Percentiles rank a stretch among this genome's conserved stretches.
Evolutionary conservation across 35 echinoderm and acorn worm genomes (phyloP).

Genomic region (Stichopus chloronotus): DNA sequence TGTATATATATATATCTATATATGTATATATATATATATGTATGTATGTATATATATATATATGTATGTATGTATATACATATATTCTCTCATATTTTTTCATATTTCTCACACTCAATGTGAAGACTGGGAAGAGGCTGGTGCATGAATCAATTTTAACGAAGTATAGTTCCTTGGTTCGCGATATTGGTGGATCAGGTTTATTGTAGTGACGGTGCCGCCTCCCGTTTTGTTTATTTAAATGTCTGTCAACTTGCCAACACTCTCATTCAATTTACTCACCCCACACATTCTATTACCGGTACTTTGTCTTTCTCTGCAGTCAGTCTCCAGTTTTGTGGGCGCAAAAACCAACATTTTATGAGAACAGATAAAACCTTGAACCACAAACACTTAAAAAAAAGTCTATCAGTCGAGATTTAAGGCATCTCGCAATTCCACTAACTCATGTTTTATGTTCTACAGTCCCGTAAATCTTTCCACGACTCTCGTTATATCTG

Average conservation of each 20-base stretch:
- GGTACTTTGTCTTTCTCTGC: not conserved
- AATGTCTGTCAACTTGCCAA: slow-evolving; percentile 38
- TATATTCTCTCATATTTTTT: too few species aligned
- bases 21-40: too few species aligned
- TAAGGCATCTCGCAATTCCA: not conserved
- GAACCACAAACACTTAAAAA: slow-evolving; percentile 55
- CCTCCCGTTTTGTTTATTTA: slow-evolving; percentile 27
- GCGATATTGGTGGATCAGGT: too few species aligned
- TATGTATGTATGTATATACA: too few species aligned
- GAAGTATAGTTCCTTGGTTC: too few species aligned
- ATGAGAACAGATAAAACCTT: slow-evolving; percentile 33
- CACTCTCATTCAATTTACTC: slow-evolving; percentile 9
- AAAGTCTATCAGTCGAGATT: slow-evolving; percentile 5
- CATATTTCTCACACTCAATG: not conserved
- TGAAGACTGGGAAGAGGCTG: not conserved
- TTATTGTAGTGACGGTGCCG: not conserved
- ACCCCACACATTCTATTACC: not conserved
- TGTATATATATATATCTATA: too few species aligned
- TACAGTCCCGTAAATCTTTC: slow-evolving; percentile 7
- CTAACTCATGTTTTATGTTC: slow-evolving; percentile 34
- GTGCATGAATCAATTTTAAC: not conserved
- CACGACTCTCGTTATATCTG: not conserved
- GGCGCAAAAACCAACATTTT: slow-evolving; percentile 56
- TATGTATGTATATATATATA: too few species aligned
- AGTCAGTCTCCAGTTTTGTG: not conserved